Base-by-base conservation (phyloP, 2,797 vertebrate genomes). In the Hippopotamyrus pictus region DNA sequence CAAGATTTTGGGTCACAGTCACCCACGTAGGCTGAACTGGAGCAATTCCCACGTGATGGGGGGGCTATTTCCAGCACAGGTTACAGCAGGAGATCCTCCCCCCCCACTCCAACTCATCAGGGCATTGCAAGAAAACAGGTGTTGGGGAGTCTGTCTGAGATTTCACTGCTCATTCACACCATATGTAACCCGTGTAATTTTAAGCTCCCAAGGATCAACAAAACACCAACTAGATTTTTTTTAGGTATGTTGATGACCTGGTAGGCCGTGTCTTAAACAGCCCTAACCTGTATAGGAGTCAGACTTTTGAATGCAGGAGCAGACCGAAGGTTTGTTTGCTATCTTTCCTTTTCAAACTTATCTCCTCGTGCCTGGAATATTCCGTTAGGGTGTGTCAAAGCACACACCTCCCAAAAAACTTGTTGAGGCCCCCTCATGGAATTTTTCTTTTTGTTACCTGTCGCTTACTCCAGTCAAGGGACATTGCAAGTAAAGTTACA, bases 31-130 rank as follows among this genome's bases (percentile, higher is more conserved):
- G 19, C n/a, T 84, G 41, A 85, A 84, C 54, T 84, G 54, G 79
- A 73, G 51, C 53, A n/a, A 57, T 54, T 62, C 41, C 54, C 44
- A 7, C 4, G 54, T 17, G 88, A 51, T 48, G 51, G 79, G 12
- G 76, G 22, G 76, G 79, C 76, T 50, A 48, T 89, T 89, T 84
- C 53, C 41, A 85, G 76, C 22, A 48, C 76, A 62, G 41, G 54
- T 46, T 85, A 29, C 44, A 25, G 17, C 73, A 89, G 19, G 51
- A 25, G 33, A 50, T 37, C 12, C 62, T 14, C 14, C n/a, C 44
- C 79, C 25, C 25, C 59, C n/a, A 29, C 14, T n/a, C 9, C 14
- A 44, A 41, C 82, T 50, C 82, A 84, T 84, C 17, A 25, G 65
- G 65, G 65, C 65, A 73, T 73, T 48, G 46, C 82, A 50, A 48